Evolutionary conservation across 2,888 invertebrate genomes (phyloP).

Genomic region (Galerucella pusilla): DNA sequence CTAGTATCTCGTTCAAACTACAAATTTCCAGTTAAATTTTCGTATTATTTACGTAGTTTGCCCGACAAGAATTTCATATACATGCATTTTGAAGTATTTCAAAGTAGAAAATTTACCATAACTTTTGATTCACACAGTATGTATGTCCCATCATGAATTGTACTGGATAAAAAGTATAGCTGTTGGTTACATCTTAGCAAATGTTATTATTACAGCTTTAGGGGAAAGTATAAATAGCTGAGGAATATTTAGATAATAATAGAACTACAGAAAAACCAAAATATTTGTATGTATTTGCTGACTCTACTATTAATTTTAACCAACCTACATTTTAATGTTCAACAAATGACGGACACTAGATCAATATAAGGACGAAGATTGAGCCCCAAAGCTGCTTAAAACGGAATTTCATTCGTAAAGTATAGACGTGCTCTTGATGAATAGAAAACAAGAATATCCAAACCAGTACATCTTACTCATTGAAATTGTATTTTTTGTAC

Average conservation of each 20-base stretch:
- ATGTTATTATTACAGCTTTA: too few relatives aligned
- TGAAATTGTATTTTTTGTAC: too few relatives aligned
- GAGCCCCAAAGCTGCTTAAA: slow-evolving; percentile 29
- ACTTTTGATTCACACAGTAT: not conserved
- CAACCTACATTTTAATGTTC: too few relatives aligned
- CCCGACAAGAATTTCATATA: not conserved
- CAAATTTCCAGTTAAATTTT: too few relatives aligned
- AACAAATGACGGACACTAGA: too few relatives aligned
- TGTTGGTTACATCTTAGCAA: not conserved
- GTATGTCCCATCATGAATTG: not conserved
- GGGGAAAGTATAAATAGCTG: too few relatives aligned
- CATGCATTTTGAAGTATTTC: not conserved
- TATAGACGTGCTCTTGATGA: slow-evolving; percentile 48
- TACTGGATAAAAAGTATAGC: not conserved
- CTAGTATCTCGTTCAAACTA: too few relatives aligned
- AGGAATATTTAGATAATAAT: too few relatives aligned
- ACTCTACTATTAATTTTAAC: too few relatives aligned
- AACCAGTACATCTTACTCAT: slow-evolving; percentile 14
- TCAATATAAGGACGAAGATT: too few relatives aligned
- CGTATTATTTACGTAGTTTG: not conserved
- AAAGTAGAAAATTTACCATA: not conserved
- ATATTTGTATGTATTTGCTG: too few relatives aligned
- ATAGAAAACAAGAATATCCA: slow-evolving; percentile 40
- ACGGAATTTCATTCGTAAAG: slow-evolving; percentile 43
- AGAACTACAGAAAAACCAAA: too few relatives aligned